Conservation (phyloP, 2,797 vertebrate genomes). For the Anas bahamensis region DNA sequence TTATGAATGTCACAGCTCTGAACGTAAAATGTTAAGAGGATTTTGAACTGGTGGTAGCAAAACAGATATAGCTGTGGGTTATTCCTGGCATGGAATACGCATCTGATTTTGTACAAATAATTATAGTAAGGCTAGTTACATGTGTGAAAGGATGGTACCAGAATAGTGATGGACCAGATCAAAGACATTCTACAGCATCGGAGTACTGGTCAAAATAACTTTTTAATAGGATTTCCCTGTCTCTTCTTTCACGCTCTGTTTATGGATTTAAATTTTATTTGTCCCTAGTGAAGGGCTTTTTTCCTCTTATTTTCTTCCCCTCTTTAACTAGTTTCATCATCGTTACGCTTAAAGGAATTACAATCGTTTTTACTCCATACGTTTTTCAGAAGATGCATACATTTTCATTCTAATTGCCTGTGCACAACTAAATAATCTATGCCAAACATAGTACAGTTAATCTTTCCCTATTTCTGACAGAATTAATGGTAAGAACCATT, state of each 20-base stretch:
- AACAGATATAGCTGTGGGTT: neutral
- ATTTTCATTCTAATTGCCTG: slow-evolving; percentile 41
- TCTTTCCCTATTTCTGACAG: slow-evolving; percentile 49
- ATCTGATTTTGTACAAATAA: neutral
- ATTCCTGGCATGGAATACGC: neutral
- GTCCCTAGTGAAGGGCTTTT: neutral
- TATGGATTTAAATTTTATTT: neutral
- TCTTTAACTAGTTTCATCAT: neutral
- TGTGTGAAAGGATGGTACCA: neutral
- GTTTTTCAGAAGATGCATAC: slow-evolving; percentile 3
- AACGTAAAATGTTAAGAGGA: neutral
- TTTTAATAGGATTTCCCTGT: neutral
- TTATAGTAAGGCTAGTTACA: neutral
- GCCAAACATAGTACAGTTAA: slow-evolving; percentile 18
- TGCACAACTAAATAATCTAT: slow-evolving; percentile 51
- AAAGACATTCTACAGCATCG: neutral
- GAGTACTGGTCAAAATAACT: neutral
- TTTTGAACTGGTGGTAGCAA: neutral
- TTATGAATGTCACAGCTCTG: neutral
- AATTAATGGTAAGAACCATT: slow-evolving; percentile 60
- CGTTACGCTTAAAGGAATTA: slow-evolving; percentile 11
- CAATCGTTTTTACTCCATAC: neutral
- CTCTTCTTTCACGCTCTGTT: neutral
- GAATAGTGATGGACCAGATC: neutral
- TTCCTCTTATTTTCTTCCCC: neutral